Evolutionary conservation across 1,140 invertebrate species (phyloP).

Genomic region (Papilio dardanus): DNA sequence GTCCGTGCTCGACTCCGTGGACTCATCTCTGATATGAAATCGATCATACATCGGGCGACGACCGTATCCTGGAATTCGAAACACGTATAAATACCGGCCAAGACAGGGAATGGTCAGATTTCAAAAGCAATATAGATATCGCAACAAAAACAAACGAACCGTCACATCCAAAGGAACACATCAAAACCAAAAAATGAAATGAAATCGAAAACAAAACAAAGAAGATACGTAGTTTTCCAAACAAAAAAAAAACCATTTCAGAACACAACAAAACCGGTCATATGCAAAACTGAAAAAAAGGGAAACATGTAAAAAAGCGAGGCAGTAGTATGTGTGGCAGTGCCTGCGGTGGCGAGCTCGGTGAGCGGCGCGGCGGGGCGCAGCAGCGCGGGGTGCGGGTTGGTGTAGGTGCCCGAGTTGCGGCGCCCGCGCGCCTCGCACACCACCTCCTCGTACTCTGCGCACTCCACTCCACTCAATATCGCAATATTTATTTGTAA

Average conservation of each 20-base stretch:
- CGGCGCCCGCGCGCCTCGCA: slow-evolving; percentile 64
- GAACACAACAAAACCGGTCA: slow-evolving; percentile 38
- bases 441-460: slow-evolving; percentile 55
- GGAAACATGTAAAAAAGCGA: slow-evolving; percentile 40
- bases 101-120: slow-evolving; percentile 28
- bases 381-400: slow-evolving; percentile 73
- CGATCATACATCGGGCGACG: slow-evolving; percentile 61
- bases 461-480: not conserved
- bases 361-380: slow-evolving; percentile 66
- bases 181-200: not conserved
- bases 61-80: slow-evolving; percentile 68
- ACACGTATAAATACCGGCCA: slow-evolving; percentile 34
- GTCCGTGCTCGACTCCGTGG: slow-evolving; percentile 78
- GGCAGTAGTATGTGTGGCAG: slow-evolving; percentile 38
- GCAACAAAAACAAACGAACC: slow-evolving; percentile 15
- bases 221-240: not conserved
- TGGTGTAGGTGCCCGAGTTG: slow-evolving; percentile 76
- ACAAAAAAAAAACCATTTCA: not conserved
- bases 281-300: slow-evolving; percentile 33
- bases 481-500: not conserved
- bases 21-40: slow-evolving; percentile 66
- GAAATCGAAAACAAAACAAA: slow-evolving; percentile 39
- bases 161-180: not conserved
- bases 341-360: slow-evolving; percentile 78
- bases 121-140: slow-evolving; percentile 8